Conservation (phyloP, 1,140 invertebrate species). For the Drosophila lowei region DNA sequence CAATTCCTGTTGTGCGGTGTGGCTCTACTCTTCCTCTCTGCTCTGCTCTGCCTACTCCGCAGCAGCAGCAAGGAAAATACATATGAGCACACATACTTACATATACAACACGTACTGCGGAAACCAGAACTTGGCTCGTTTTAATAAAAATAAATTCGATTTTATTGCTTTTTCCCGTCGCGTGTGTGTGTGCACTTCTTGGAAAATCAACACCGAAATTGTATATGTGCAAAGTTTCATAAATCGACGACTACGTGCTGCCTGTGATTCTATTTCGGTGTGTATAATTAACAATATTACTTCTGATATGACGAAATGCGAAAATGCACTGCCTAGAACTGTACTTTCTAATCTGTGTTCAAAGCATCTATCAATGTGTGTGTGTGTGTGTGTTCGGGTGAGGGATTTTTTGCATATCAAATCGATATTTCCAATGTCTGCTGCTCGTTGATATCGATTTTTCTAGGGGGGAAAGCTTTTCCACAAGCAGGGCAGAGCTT, state of each 20-base stretch:
- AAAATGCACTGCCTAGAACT: constrained; percentile 50
- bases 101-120: constrained; percentile 41
- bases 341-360: constrained; percentile 66
- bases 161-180: constrained; percentile 73
- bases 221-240: constrained; percentile 59
- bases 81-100: constrained; percentile 60
- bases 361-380: constrained; percentile 23
- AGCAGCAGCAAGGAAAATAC: constrained; percentile 37
- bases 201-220: constrained; percentile 54
- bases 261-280: constrained; percentile 81
- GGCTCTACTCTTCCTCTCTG: constrained; percentile 54
- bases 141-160: constrained; percentile 75
- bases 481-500: constrained; percentile 30
- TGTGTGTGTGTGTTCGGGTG: constrained; percentile 36
- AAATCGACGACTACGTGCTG: constrained; percentile 73
- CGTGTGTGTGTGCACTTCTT: constrained; percentile 56
- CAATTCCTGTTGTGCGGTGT: constrained; percentile 63
- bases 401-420: constrained; percentile 62
- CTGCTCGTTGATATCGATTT: constrained; percentile 59
- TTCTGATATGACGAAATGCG: no score
- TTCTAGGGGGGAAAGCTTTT: constrained; percentile 71
- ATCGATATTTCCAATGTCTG: constrained; percentile 71
- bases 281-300: constrained; percentile 60
- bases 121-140: no score
- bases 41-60: constrained; percentile 59